Evolutionary conservation across 2,888 invertebrate species (phyloP), one percentile per base, ranked within the genome.

Genomic region (Lissonota sp.): DNA sequence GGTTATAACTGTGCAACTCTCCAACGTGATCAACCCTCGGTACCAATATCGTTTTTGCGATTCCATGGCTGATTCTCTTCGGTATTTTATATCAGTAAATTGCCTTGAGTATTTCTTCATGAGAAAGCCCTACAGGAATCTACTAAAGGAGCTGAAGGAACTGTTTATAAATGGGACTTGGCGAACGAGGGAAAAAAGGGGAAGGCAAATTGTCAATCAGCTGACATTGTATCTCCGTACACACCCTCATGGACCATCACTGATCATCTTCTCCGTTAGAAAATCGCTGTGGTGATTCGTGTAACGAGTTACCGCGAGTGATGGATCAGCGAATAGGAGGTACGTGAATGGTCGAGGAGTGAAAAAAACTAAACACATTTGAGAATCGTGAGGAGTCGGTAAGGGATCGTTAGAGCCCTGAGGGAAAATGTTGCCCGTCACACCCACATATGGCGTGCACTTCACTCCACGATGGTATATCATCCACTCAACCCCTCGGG

Each of bases 361-460:
- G 58, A 53, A 78, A 71, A n/a, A 57, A 64, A 71, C 66, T 71
- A 67, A 73, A 76, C 51, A 72, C 72, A 79, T 66, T 74, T 37
- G 64, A 73, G 63, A 74, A 55, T 67, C 37, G 57, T 40, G 53
- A 53, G 16, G 51, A 53, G 70, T 66, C 71, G 66, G 49, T 77
- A 73, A 62, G 57, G 74, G 77, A 78, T 84, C 78, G 74, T 83
- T 80, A 74, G 74, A 79, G 81, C 70, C 73, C 71, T 71, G 66
- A 46, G 69, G 72, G 79, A 72, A 73, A 79, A 75, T 77, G 26
- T 26, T 26, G 80, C 63, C 60, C 53, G 87, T 88, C 89, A 86
- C 91, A 89, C 91, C 91, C 88, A 89, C 88, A 87, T 90, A 89
- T 91, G 84, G 88, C 90, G 88, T 90, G 90, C 84, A 84, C 85